phyloP scores from a whole-genome alignment of 2,113 vertebrate species.

The Labeo catla region DNA sequence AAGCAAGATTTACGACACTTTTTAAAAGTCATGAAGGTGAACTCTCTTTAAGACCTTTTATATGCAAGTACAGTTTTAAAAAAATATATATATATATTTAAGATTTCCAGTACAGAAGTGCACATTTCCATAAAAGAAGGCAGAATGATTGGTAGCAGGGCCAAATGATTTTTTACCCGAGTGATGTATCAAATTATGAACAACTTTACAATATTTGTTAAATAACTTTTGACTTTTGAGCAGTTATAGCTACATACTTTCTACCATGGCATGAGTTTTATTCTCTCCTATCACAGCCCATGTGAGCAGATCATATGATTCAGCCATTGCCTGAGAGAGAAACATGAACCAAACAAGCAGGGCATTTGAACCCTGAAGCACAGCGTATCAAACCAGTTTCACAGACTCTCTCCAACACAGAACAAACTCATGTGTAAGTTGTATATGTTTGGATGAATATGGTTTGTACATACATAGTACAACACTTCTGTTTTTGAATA shows the following conservation, averaged over 20 bases:
- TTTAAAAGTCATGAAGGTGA: neutral
- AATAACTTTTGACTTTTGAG: neutral
- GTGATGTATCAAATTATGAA: neutral
- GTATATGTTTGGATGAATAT: neutral
- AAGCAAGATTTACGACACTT: neutral
- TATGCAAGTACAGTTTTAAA: too few species aligned
- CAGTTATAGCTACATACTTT: neutral
- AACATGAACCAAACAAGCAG: conserved; percentile 24
- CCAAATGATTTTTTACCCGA: neutral
- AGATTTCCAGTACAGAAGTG: neutral
- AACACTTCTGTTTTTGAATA: neutral
- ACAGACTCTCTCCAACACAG: neutral
- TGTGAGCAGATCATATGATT: conserved; percentile 58
- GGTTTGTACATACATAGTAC: neutral
- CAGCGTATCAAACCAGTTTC: neutral
- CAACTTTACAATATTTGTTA: neutral
- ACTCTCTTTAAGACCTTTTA: neutral
- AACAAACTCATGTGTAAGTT: neutral
- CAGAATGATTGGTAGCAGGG: neutral
- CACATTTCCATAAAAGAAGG: neutral
- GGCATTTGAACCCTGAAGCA: neutral
- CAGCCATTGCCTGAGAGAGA: conserved; percentile 16
- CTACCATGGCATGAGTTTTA: neutral
- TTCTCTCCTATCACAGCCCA: conserved; percentile 22
- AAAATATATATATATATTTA: neutral